Conservation (phyloP, 2,113 vertebrate species). For the Pristiophorus japonicus region DNA sequence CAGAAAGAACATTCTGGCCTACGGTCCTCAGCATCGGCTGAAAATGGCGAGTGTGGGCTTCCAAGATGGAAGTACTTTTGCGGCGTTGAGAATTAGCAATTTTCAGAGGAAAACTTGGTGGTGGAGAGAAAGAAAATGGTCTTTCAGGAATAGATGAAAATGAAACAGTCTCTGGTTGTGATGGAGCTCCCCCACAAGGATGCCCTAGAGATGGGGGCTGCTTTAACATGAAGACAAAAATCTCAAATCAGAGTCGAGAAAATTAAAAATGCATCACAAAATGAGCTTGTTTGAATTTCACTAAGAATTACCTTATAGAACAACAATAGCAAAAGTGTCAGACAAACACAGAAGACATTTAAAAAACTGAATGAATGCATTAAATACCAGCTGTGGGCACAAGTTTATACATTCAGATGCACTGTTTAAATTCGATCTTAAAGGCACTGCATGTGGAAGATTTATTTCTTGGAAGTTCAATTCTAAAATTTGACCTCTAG, state of each 20-base stretch:
- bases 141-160: constrained; percentile 86
- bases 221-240: constrained; percentile 86
- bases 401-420: constrained; percentile 28
- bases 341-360: constrained; percentile 29
- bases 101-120: constrained; percentile 81
- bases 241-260: constrained; percentile 35
- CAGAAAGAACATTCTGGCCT: constrained; percentile 73
- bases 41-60: constrained; percentile 86
- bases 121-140: constrained; percentile 91
- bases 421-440: background rate
- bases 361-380: constrained; percentile 36
- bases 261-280: constrained; percentile 32
- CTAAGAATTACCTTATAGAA: constrained; percentile 37
- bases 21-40: constrained; percentile 77
- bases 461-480: background rate
- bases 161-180: constrained; percentile 79
- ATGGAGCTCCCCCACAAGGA: constrained; percentile 75
- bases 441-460: background rate
- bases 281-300: constrained; percentile 12
- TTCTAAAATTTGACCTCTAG: background rate
- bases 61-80: constrained; percentile 95
- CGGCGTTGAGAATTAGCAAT: constrained; percentile 80
- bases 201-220: constrained; percentile 81
- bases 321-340: background rate
- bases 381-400: constrained; percentile 48